Evolutionary conservation across 2,888 invertebrate genomes (phyloP).

Genomic region (Thera obeliscata): DNA sequence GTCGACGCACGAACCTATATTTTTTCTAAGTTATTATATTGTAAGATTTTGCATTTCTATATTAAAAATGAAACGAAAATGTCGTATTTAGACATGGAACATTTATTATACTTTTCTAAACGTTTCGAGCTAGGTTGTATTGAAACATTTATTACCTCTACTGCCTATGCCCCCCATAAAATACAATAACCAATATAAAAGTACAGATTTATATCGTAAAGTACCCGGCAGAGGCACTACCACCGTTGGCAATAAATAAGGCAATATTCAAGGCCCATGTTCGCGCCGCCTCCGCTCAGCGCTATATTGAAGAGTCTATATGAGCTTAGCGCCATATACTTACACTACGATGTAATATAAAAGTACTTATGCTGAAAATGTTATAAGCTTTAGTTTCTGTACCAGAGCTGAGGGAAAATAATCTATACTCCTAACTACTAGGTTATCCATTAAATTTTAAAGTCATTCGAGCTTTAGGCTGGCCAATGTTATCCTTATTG

Average conservation of each 20-base stretch:
- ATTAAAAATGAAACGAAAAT: neutral
- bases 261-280: slow-evolving; percentile 28
- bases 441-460: too few relatives aligned
- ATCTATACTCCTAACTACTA: too few relatives aligned
- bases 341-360: slow-evolving; percentile 23
- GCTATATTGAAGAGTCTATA: slow-evolving; percentile 26
- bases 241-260: slow-evolving; percentile 36
- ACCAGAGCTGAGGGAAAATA: neutral
- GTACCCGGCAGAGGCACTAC: slow-evolving; percentile 23
- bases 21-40: slow-evolving; percentile 24
- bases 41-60: neutral
- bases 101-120: slow-evolving; percentile 8
- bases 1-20: slow-evolving; percentile 53
- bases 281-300: slow-evolving; percentile 22
- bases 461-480: too few relatives aligned
- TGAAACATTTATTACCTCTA: slow-evolving; percentile 15
- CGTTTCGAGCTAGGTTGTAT: neutral
- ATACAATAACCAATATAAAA: slow-evolving; percentile 32
- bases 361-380: slow-evolving; percentile 19
- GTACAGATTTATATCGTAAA: slow-evolving; percentile 28
- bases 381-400: neutral
- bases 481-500: too few relatives aligned
- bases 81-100: neutral
- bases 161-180: slow-evolving; percentile 17
- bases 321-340: slow-evolving; percentile 21